A percentile compares a stretch with the other conserved stretches of the same genome.
These are phyloP conservation scores for Blomia tropicalis DNA, from an alignment of 2,888 invertebrate genomes.

Conservation along the genomic window DNA sequence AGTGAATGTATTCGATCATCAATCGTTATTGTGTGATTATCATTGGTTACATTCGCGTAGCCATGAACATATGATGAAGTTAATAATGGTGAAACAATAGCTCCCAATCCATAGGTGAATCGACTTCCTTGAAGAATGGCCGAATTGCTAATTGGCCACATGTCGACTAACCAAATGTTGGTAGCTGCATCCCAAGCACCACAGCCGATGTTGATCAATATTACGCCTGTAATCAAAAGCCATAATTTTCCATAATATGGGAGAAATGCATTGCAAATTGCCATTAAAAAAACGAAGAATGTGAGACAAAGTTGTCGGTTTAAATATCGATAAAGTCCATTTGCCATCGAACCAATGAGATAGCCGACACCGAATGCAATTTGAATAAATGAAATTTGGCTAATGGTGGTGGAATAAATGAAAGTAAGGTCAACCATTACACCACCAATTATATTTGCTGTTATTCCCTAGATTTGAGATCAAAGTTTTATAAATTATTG, in stretches of 20 bases:
- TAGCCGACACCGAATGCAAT: not conserved
- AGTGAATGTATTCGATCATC: conserved; percentile 1
- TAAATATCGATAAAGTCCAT: not conserved
- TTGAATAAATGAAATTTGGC: not conserved
- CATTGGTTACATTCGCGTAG: not conserved
- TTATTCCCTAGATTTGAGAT: not conserved
- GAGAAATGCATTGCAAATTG: not conserved
- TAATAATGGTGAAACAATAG: not conserved
- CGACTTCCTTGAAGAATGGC: not conserved
- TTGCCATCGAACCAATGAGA: not conserved
- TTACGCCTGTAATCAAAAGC: not conserved
- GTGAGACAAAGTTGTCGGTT: not conserved
- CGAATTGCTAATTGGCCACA: not conserved
- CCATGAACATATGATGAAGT: not conserved
- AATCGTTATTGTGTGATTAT: not conserved
- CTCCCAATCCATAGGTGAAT: not conserved
- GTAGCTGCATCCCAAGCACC: conserved; percentile 2
- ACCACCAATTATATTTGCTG: not conserved
- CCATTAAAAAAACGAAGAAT: not conserved
- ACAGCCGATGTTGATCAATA: not conserved
- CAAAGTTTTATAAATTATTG: not conserved
- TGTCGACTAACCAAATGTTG: not conserved
- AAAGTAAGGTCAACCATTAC: not conserved
- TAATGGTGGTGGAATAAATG: not conserved
- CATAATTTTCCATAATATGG: not conserved